Percentiles rank a stretch among this genome's conserved stretches.
Evolutionary conservation across 1,140 invertebrate genomes (phyloP).

Genomic region (Drosophila parabipectinata): DNA sequence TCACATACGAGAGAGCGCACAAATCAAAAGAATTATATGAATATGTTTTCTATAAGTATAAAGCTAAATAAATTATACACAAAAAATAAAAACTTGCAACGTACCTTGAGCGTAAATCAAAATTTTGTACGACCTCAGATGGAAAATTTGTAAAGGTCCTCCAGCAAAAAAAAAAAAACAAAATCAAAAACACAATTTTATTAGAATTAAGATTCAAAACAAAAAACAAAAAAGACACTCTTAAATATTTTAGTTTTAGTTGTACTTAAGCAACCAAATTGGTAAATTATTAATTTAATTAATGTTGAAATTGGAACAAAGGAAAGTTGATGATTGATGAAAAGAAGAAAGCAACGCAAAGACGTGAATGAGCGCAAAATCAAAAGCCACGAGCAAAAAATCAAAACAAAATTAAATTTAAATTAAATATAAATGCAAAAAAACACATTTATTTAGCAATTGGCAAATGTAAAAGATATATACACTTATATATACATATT

Average conservation of each 20-base stretch:
- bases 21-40: constrained; percentile 66
- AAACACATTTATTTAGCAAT: constrained; percentile 50
- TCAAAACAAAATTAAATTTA: constrained; percentile 59
- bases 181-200: constrained; percentile 65
- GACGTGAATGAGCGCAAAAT: constrained; percentile 54
- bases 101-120: constrained; percentile 84
- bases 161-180: constrained; percentile 12
- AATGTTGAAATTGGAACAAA: constrained; percentile 40
- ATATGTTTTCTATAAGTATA: constrained; percentile 63
- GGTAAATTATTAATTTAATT: constrained; percentile 59
- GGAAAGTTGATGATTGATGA: constrained; percentile 12
- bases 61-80: constrained; percentile 69
- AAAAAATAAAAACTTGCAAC: constrained; percentile 60
- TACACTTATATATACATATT: constrained; percentile 67
- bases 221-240: constrained; percentile 42
- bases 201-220: constrained; percentile 59
- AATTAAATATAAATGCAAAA: constrained; percentile 41
- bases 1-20: constrained; percentile 53
- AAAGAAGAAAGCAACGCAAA: constrained; percentile 39
- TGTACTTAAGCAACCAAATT: constrained; percentile 55
- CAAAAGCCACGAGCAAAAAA: constrained; percentile 64
- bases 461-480: constrained; percentile 42
- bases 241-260: constrained; percentile 63
- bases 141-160: constrained; percentile 25
- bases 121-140: constrained; percentile 66